Evolutionary conservation across 1,140 invertebrate genomes (phyloP).

Genomic region (Zaprionus nigranus): DNA sequence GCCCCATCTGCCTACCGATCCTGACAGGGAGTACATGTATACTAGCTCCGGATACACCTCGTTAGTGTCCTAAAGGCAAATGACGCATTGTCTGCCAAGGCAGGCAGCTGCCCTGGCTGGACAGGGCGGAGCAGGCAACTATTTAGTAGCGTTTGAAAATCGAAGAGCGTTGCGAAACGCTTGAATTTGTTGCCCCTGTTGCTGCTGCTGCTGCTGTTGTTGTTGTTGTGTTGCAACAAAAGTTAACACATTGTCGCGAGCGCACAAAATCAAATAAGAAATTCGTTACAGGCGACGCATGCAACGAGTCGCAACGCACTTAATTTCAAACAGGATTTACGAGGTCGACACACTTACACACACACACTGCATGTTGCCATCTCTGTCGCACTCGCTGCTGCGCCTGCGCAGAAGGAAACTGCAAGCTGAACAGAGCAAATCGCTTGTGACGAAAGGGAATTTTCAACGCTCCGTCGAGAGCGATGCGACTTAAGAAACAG

Average conservation of each 20-base stretch:
- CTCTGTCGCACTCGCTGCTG: constrained; percentile 9
- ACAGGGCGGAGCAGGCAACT: neutral
- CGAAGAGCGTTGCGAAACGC: constrained; percentile 74
- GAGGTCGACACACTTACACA: constrained; percentile 59
- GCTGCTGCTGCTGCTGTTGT: neutral
- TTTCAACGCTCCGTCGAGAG: constrained; percentile 71
- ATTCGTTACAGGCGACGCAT: constrained; percentile 66
- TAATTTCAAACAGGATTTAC: constrained; percentile 80
- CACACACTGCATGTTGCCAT: neutral
- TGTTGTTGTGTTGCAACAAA: constrained; percentile 48
- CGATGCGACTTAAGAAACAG: constrained; percentile 34
- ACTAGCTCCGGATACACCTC: constrained; percentile 43
- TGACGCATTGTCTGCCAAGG: constrained; percentile 46
- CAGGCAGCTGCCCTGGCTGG: constrained; percentile 49
- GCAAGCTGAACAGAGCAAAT: constrained; percentile 74
- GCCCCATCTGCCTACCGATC: neutral
- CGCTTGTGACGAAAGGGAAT: constrained; percentile 78
- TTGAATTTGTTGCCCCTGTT: constrained; percentile 53
- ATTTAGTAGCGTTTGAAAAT: constrained; percentile 64
- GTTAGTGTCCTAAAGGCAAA: constrained; percentile 46
- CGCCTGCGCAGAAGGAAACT: constrained; percentile 58
- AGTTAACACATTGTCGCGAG: constrained; percentile 72
- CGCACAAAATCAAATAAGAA: constrained; percentile 81
- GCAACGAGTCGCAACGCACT: constrained; percentile 56
- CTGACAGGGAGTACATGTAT: neutral